These are phyloP conservation scores for Agonopterix heracliana DNA, from an alignment of 2,888 invertebrate species.

Conservation along the genomic window DNA sequence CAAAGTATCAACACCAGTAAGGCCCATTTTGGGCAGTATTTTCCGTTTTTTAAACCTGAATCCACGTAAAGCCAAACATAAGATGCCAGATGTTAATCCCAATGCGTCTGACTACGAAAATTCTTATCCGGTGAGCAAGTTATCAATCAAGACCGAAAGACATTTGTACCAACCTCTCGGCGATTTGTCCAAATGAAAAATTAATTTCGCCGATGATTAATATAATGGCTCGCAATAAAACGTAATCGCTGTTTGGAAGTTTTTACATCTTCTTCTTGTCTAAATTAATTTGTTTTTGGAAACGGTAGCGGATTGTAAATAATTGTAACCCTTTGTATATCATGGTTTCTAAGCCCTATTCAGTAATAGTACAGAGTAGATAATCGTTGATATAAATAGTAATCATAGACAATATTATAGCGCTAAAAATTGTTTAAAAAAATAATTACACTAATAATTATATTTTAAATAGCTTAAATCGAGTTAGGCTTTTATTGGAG, in stretches of 20 bases:
- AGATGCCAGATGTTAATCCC: slow-evolving; percentile 29
- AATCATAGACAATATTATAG: too few relatives aligned
- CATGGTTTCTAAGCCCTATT: too few relatives aligned
- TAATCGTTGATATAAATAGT: too few relatives aligned
- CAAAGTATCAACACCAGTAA: too few relatives aligned
- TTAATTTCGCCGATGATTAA: slow-evolving; percentile 75
- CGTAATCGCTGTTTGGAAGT: slow-evolving; percentile 72
- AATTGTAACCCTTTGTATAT: slow-evolving; percentile 8
- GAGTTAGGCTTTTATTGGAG: too few relatives aligned
- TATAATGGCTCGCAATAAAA: slow-evolving; percentile 71
- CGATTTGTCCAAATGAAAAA: slow-evolving; percentile 75
- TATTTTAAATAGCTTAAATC: too few relatives aligned
- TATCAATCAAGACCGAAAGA: slow-evolving; percentile 65
- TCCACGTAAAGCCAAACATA: too few relatives aligned
- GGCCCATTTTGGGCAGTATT: too few relatives aligned
- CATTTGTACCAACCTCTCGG: slow-evolving; percentile 61
- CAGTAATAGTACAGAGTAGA: too few relatives aligned
- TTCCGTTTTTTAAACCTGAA: too few relatives aligned
- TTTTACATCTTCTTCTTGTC: slow-evolving; percentile 74
- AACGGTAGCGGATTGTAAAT: slow-evolving; percentile 8
- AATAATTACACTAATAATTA: too few relatives aligned
- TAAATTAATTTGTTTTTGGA: slow-evolving; percentile 67
- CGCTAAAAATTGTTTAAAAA: too few relatives aligned
- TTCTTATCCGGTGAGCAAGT: slow-evolving; percentile 40
- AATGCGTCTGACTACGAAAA: slow-evolving; percentile 24